Percentiles rank a stretch among this genome's conserved stretches.
Evolutionary conservation across 2,113 vertebrate genomes (phyloP).

Genomic region (Sylvietta virens): DNA sequence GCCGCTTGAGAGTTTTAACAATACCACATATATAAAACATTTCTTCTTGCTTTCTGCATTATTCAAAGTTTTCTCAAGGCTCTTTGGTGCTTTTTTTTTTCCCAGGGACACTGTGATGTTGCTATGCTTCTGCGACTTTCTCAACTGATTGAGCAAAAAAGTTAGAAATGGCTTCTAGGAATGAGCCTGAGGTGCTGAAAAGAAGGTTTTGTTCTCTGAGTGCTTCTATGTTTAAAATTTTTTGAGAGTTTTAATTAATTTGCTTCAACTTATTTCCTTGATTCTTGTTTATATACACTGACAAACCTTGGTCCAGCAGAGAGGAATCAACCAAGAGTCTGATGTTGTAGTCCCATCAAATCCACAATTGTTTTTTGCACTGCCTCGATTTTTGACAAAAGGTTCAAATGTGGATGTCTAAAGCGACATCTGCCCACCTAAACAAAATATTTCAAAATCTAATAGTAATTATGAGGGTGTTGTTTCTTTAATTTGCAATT

Average conservation of each 20-base stretch:
- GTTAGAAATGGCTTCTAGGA: background rate
- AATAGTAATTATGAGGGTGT: background rate
- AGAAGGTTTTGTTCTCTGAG: slow-evolving; percentile 5
- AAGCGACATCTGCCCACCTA: background rate
- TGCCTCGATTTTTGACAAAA: background rate
- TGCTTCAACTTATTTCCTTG: background rate
- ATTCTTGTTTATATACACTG: background rate
- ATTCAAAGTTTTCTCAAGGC: slow-evolving; percentile 34
- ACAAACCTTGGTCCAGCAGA: background rate
- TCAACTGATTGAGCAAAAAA: background rate
- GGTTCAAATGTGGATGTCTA: background rate
- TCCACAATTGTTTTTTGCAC: background rate
- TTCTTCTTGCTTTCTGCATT: slow-evolving; percentile 38
- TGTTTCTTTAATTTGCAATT: background rate
- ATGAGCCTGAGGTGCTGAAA: slow-evolving; percentile 1
- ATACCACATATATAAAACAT: slow-evolving; percentile 50
- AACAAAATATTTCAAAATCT: background rate
- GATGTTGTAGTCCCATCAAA: background rate
- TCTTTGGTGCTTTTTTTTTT: background rate
- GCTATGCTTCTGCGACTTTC: slow-evolving; percentile 9
- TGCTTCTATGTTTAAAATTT: background rate
- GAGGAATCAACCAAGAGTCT: background rate
- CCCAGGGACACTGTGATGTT: background rate
- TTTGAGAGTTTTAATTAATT: background rate
- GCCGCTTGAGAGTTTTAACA: slow-evolving; percentile 31